Evolutionary conservation across 92 coral and sea anemone species (phyloP).

Genomic region (Zoanthus sociatus): DNA sequence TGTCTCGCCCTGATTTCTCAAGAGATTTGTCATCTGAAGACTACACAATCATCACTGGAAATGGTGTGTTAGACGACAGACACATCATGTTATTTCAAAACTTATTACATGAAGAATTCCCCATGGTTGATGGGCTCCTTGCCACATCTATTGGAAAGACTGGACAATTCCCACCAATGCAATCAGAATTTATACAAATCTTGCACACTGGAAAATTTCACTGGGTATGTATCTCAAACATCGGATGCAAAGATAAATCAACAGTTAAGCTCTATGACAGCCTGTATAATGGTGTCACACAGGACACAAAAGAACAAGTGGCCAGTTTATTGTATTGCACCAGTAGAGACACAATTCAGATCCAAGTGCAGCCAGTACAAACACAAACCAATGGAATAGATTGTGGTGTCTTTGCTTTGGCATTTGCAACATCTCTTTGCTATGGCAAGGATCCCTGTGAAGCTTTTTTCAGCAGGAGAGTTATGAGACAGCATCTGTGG

Average conservation of each 20-base stretch:
- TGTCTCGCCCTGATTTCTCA: conserved; percentile 10
- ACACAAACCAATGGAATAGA: conserved; percentile 66
- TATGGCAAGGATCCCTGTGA: conserved; percentile 19
- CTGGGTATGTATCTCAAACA: conserved; percentile 57
- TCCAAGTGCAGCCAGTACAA: conserved; percentile 54
- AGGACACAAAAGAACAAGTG: conserved; percentile 30
- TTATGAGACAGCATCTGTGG: conserved; percentile 30
- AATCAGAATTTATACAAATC: conserved; percentile 37
- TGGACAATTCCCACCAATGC: conserved; percentile 34
- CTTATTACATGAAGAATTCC: conserved; percentile 32
- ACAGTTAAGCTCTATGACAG: conserved; percentile 48
- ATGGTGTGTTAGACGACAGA: conserved; percentile 45
- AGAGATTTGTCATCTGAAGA: conserved; percentile 22
- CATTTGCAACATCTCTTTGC: conserved; percentile 12
- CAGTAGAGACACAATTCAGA: background rate
- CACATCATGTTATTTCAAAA: conserved; percentile 49
- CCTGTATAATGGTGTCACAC: conserved; percentile 36
- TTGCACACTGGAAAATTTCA: conserved; percentile 46
- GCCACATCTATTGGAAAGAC: conserved; percentile 52
- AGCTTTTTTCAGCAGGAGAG: conserved; percentile 17
- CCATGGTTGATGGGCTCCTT: conserved; percentile 48
- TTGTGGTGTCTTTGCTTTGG: conserved; percentile 72
- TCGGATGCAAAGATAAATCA: conserved; percentile 17
- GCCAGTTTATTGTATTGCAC: conserved; percentile 25
- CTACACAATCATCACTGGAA: conserved; percentile 42